phyloP scores from a whole-genome alignment of 1,140 invertebrate genomes.

The Hetaerina americana region DNA sequence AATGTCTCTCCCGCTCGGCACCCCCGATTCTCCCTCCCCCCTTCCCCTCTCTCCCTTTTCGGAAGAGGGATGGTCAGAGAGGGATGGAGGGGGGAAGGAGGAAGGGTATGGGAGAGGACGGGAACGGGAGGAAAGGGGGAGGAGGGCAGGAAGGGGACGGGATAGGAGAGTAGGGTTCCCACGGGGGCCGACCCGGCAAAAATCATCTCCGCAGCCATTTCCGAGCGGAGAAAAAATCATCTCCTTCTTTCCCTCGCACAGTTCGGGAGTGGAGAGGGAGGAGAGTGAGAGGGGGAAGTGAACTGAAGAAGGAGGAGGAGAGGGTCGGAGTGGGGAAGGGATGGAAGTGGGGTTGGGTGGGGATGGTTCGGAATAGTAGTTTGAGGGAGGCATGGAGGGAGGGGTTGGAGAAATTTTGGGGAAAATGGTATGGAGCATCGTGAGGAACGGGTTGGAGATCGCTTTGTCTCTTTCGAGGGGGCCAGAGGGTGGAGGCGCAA shows the following conservation, averaged over 20 bases:
- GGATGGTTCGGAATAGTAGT: too few species aligned
- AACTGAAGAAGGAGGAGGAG: too few species aligned
- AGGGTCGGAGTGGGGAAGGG: too few species aligned
- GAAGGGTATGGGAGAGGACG: constrained; percentile 9
- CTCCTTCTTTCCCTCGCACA: not conserved
- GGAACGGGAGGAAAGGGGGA: constrained; percentile 13
- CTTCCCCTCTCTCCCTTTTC: not conserved
- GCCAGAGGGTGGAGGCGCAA: too few species aligned
- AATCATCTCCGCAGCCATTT: constrained; percentile 25
- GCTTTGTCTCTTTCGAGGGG: not conserved
- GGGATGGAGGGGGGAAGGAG: not conserved
- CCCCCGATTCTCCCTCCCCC: too few species aligned
- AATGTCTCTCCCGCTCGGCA: too few species aligned
- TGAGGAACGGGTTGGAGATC: too few species aligned
- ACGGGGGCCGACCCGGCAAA: constrained; percentile 25
- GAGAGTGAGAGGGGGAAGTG: too few species aligned
- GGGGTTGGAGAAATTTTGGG: too few species aligned
- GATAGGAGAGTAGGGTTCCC: constrained; percentile 14
- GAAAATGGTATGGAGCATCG: too few species aligned
- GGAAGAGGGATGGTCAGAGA: constrained; percentile 6
- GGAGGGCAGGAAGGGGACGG: constrained; percentile 4
- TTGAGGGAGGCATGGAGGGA: not conserved
- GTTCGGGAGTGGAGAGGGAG: too few species aligned
- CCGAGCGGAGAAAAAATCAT: not conserved
- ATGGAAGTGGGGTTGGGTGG: too few species aligned